Evolutionary conservation across 2,888 invertebrate genomes (phyloP), one percentile per base, ranked within the genome.

Genomic region (Allygus modestus): DNA sequence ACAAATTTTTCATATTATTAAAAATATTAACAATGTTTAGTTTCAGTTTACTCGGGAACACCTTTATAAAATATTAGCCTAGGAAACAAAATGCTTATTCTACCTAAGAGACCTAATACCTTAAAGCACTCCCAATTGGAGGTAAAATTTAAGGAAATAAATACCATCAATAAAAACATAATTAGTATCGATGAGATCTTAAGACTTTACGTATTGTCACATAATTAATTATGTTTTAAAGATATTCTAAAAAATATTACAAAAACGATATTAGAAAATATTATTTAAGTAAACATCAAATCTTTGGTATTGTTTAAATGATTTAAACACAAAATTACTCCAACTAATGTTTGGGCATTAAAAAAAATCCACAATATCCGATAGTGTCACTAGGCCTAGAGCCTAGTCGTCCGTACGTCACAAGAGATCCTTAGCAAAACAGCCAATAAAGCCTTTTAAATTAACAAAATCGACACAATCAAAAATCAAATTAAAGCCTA

Each of bases 281-380:
- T 54, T 65, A n/a, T n/a, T n/a, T n/a, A n/a, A n/a, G n/a, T n/a
- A n/a, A n/a, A n/a, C n/a, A n/a, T n/a, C 28, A 65, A 28, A 65
- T 65, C 65, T 65, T 65, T 65, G 65, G 65, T 65, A 65, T 65
- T 28, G 65, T 65, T 58, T 28, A 65, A 58, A 17, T 65, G 28
- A 65, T 65, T 65, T 31, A 65, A 65, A 65, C 5, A 65, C 20
- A 65, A 28, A 28, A 65, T 31, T 65, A 23, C 58, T 58, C 23
- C 58, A 65, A 28, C 12, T 26, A 23, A 54, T 65, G 2, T 65
- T 65, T 15, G 12, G 28, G 0, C 2, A 65, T 58, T 23, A 28
- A 65, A 65, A 11, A 65, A 65, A 65, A 31, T 26, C 58, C 23
- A 23, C 12, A 58, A 20, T 65, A 20, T 31, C 65, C 28, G 2